These are phyloP conservation scores for Hippoglossus stenolepis DNA, from an alignment of 2,113 vertebrate species.

Conservation along the genomic window DNA sequence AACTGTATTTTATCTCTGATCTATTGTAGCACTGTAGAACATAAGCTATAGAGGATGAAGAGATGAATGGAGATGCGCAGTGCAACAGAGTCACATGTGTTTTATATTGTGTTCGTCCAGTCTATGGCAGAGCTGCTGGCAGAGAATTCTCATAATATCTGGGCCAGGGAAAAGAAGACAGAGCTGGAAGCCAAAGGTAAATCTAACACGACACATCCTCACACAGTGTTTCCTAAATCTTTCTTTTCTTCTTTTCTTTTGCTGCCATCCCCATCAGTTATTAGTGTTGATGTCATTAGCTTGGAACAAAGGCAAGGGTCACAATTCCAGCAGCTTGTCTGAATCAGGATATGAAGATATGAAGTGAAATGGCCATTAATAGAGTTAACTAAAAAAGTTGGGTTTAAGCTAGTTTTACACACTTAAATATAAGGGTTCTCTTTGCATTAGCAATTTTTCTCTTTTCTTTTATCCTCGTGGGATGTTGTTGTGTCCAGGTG, in stretches of 20 bases:
- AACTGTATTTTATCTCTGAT: too few species aligned
- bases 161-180: conserved; percentile 95
- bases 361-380: too few species aligned
- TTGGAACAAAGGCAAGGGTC: too few species aligned
- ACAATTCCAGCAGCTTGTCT: too few species aligned
- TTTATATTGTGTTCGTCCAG: conserved; percentile 72
- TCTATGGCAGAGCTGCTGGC: conserved; percentile 97
- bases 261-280: too few species aligned
- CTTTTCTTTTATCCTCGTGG: not conserved
- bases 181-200: conserved; percentile 97
- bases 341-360: too few species aligned
- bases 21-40: too few species aligned
- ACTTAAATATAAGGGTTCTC: not conserved
- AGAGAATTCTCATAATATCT: conserved; percentile 97
- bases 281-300: too few species aligned
- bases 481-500: conserved; percentile 79
- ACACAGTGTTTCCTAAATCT: not conserved
- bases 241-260: too few species aligned
- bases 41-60: too few species aligned
- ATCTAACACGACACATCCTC: not conserved
- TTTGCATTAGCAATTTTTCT: not conserved
- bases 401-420: too few species aligned
- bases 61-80: not conserved
- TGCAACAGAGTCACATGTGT: not conserved
- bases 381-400: too few species aligned